Evolutionary conservation across 2,797 vertebrate genomes (phyloP), one percentile per base, ranked within the genome.

Genomic region (Spizella passerina): DNA sequence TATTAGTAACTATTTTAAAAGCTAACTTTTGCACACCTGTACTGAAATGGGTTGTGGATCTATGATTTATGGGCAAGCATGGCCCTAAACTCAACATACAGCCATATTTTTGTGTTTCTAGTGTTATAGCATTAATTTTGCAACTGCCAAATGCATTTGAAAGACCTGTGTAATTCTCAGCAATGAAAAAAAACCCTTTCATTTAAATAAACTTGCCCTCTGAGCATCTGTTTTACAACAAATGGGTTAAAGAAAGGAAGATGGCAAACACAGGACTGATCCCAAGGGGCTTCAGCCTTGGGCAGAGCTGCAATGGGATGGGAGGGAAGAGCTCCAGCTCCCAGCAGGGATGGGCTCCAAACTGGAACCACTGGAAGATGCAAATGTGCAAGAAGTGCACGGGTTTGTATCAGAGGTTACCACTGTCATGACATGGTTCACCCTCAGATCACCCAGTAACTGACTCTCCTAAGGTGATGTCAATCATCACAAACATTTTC

Each of bases 11-110:
- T 88, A 90, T 34, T 91, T 88, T 19, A 93, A 92, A 39, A 84
- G 81, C 86, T 94, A 79, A 72, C 43, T 90, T 84, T 94, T 84
- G 73, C 90, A 93, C 81, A 82, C 21, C 83, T 90, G 88, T 88
- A 91, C 47, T 87, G 47, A 80, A 79, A 44, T 12, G 39, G 68
- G 78, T 43, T 56, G 83, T 79, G 59, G 56, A 86, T 36, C 75
- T 79, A 69, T 6, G 59, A 84, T 72, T 82, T 69, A 59, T 23
- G 65, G 88, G 86, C 76, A 71, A 69, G 66, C 55, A 66, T 0
- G 63, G 84, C 90, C 88, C 90, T 78, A 30, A 86, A 90, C 73
- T 82, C 63, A 84, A 90, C 66, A 76, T 23, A 70, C 2, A 76
- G 46, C 32, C n/a, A 3, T 49, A 30, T 46, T 70, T 68, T 66